Base-by-base conservation (phyloP, 1,140 invertebrate species). In the Tribolium madens region DNA sequence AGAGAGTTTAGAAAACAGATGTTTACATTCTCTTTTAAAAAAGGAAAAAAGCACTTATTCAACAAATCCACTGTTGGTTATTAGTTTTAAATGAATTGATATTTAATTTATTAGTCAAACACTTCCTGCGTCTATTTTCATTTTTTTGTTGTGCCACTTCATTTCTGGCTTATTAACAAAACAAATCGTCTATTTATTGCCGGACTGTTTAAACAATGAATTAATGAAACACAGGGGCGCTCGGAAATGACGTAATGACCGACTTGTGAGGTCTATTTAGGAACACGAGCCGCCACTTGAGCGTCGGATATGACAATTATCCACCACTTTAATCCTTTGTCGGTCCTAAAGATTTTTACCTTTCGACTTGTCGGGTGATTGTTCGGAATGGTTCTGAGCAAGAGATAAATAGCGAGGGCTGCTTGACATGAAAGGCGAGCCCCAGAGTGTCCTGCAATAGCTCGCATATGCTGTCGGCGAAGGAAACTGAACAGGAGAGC, bases 371-470 rank as follows among this genome's bases (percentile, higher is more conserved):
- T 83, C 82, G 10, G 81, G 79, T 21, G 79, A 70, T 33, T 71
- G 64, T 46, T 82, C 82, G 5, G 73, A 71, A 13, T 31, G 57
- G 7, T 47, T 73, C 7, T 80, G 81, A 10, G 77, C 64, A 12
- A 83, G 76, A 17, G 84, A 82, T 31, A 84, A 70, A 73, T 84
- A 85, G 73, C 84, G 73, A 9, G 84, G 81, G 42, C 79, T 82
- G 5, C 60, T 81, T 3, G 84, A 77, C 9, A 84, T 50, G 3
- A 86, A 48, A 0, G 84, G 81, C 5, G 84, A 78, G 13, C 83
- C 81, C 85, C 85, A 86, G 13, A 86, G 68, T 18, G 76, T 82
- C 53, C 84, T 70, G 60, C 84, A 85, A 57, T 85, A 85, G 4
- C 80, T 82, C 13, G 83, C 78, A 64, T 84, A 84, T 15, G 82